Percentiles rank a stretch among this genome's conserved stretches.
Evolutionary conservation across 2,888 invertebrate species (phyloP).

Genomic region (Macrosiphum euphorbiae): DNA sequence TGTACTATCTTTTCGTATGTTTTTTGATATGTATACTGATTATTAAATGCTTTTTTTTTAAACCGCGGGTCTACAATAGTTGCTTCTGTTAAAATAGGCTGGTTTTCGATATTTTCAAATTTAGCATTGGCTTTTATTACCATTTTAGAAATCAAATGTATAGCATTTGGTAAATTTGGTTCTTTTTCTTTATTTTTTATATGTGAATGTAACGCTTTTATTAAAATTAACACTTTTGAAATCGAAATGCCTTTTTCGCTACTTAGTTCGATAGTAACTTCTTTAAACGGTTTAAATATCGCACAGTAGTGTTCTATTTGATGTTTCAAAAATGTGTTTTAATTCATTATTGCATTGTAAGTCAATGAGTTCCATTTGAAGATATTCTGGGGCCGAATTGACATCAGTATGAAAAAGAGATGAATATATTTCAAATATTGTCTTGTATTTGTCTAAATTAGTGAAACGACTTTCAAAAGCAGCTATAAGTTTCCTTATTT

Average conservation of each 20-base stretch:
- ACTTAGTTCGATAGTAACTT: slow-evolving; percentile 60
- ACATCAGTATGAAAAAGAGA: too few species aligned
- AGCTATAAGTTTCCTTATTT: not conserved
- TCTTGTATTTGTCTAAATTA: too few species aligned
- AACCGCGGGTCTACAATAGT: slow-evolving; percentile 64
- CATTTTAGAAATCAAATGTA: slow-evolving; percentile 48
- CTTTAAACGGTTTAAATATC: slow-evolving; percentile 64
- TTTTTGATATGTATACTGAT: too few species aligned
- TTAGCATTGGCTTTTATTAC: slow-evolving; percentile 58
- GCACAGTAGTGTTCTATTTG: slow-evolving; percentile 49
- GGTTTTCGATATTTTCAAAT: slow-evolving; percentile 65
- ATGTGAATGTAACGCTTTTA: slow-evolving; percentile 40
- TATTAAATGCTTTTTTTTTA: slow-evolving; percentile 31
- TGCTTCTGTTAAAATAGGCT: slow-evolving; percentile 61
- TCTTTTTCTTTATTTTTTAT: slow-evolving; percentile 24
- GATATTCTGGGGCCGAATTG: too few species aligned
- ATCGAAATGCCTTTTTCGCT: slow-evolving; percentile 58
- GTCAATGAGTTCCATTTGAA: too few species aligned
- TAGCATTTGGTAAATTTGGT: slow-evolving; percentile 4
- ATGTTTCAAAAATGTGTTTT: too few species aligned
- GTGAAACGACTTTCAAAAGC: not conserved
- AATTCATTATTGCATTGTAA: too few species aligned
- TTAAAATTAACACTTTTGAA: slow-evolving; percentile 59
- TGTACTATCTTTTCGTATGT: too few species aligned
- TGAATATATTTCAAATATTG: too few species aligned